phyloP scores from a whole-genome alignment of 2,797 vertebrate species.

The Champsocephalus gunnari region DNA sequence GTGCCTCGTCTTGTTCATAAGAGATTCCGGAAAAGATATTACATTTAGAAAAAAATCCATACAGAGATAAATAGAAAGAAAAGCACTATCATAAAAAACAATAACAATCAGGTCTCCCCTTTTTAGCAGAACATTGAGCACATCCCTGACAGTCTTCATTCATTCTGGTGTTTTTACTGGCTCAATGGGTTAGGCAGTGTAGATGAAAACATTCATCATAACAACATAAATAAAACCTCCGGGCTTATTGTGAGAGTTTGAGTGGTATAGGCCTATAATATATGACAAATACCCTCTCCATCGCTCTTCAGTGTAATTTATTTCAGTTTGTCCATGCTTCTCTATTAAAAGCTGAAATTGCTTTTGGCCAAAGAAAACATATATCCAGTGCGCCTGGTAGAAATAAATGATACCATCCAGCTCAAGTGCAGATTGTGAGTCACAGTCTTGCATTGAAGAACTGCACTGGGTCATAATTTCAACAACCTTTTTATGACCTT shows the following conservation, averaged over 20 bases:
- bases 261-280: constrained; percentile 34
- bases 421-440: constrained; percentile 17
- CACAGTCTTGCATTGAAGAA: constrained; percentile 8
- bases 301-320: constrained; percentile 37
- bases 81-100: not conserved
- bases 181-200: constrained; percentile 29
- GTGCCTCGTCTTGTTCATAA: constrained; percentile 9
- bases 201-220: constrained; percentile 64
- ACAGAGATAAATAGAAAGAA: not conserved
- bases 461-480: constrained; percentile 24
- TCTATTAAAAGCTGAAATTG: constrained; percentile 25
- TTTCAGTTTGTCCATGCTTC: constrained; percentile 28
- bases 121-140: constrained; percentile 49
- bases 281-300: constrained; percentile 37
- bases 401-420: constrained; percentile 18
- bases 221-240: constrained; percentile 61
- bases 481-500: constrained; percentile 36
- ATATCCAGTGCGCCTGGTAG: not conserved
- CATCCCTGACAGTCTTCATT: constrained; percentile 44
- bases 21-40: not conserved
- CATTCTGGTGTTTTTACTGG: constrained; percentile 42
- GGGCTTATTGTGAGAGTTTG: constrained; percentile 53
- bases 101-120: not conserved
- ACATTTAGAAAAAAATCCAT: not conserved
- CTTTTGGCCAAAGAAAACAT: constrained; percentile 14